These are phyloP conservation scores for Microcaecilia unicolor DNA, from an alignment of 2,797 vertebrate species.

Conservation along the genomic window DNA sequence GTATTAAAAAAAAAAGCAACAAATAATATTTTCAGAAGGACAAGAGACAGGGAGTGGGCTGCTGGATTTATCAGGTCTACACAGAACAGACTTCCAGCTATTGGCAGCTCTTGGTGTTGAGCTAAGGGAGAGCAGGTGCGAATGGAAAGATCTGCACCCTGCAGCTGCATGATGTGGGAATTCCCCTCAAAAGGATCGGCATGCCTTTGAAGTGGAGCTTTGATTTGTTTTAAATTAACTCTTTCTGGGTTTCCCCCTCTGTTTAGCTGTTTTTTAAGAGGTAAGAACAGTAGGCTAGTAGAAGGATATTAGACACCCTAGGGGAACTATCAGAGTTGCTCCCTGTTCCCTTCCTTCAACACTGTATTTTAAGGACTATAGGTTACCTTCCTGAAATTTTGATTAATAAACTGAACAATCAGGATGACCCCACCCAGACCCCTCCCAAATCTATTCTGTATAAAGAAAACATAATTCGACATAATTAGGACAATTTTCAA, in stretches of 20 bases:
- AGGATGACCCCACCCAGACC: no score
- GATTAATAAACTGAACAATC: no score
- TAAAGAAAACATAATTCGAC: no score
- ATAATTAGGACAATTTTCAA: no score
- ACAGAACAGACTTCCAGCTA: constrained; percentile 22
- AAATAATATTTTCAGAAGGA: background rate
- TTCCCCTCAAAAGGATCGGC: constrained; percentile 69
- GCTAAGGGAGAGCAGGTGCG: constrained; percentile 47
- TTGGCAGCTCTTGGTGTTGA: constrained; percentile 32
- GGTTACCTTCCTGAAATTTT: no score
- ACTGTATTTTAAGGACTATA: no score
- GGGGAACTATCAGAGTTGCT: no score
- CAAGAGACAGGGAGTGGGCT: background rate
- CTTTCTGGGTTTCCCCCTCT: constrained; percentile 24
- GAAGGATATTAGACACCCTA: no score
- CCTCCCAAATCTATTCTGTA: no score
- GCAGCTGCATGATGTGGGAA: constrained; percentile 70
- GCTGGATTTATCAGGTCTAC: background rate
- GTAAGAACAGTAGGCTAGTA: no score
- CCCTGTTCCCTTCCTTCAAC: no score
- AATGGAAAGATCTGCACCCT: constrained; percentile 26
- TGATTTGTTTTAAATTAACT: constrained; percentile 61
- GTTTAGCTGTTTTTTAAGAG: background rate
- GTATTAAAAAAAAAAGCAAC: no score
- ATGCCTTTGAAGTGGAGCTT: constrained; percentile 41